Conservation (phyloP, 92 coral and sea anemone genomes). For the Heteractis magnifica region DNA sequence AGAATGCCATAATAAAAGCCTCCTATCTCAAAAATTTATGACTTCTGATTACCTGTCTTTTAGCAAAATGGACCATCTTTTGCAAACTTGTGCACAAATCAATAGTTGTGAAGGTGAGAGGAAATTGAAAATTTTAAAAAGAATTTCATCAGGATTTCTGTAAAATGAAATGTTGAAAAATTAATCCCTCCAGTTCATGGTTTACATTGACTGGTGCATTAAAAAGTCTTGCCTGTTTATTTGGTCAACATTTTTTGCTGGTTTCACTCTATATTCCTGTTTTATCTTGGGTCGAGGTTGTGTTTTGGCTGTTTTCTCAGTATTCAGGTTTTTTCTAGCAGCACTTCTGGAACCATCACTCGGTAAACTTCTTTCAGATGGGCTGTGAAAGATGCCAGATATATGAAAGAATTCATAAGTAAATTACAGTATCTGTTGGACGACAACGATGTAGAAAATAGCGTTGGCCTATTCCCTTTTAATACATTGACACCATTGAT, state of each 20-base stretch:
- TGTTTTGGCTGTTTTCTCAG: not conserved
- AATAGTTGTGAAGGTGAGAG: conserved; percentile 79
- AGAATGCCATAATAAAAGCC: too few relatives aligned
- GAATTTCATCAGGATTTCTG: conserved; percentile 87
- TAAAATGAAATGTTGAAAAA: not conserved
- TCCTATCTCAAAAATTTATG: not conserved
- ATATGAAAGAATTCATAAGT: not conserved
- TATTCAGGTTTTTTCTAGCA: not conserved
- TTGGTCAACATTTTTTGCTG: not conserved
- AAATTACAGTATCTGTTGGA: not conserved
- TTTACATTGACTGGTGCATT: not conserved
- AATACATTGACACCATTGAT: not conserved
- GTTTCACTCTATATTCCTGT: not conserved
- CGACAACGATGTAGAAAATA: not conserved
- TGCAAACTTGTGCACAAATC: conserved; percentile 86
- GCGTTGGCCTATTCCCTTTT: not conserved
- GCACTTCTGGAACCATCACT: not conserved
- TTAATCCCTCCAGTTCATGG: not conserved
- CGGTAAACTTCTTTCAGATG: not conserved
- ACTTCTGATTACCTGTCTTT: conserved; percentile 59
- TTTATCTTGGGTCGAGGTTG: not conserved
- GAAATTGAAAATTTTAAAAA: conserved; percentile 68
- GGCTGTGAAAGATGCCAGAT: not conserved
- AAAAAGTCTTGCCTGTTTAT: not conserved
- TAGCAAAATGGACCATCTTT: conserved; percentile 61